Percentiles rank a stretch among this genome's conserved stretches.
These are phyloP conservation scores for Centruroides sculpturatus DNA, from an alignment of 1,140 invertebrate species.

Conservation along the genomic window DNA sequence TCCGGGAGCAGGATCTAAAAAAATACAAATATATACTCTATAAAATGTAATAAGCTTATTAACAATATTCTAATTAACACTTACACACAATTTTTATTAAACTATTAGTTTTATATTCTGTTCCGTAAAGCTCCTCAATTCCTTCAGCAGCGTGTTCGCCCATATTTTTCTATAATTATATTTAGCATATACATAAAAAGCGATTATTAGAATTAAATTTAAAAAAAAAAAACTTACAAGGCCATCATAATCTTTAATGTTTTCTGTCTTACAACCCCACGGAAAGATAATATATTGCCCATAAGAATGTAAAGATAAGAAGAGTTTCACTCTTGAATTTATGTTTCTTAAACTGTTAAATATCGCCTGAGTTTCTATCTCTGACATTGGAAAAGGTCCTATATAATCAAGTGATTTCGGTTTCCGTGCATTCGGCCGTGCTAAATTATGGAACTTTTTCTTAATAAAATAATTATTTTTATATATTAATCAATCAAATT, in stretches of 20 bases:
- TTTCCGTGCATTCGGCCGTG: too few species aligned
- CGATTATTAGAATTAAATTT: too few species aligned
- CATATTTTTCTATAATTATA: too few species aligned
- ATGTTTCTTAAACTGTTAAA: conserved; percentile 17
- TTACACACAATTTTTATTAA: too few species aligned
- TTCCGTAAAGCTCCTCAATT: too few species aligned
- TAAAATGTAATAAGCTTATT: background rate
- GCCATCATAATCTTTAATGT: conserved; percentile 31
- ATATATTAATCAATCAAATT: too few species aligned
- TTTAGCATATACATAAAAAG: too few species aligned
- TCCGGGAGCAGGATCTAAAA: conserved; percentile 29
- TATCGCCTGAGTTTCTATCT: conserved; percentile 24
- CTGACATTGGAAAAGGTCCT: conserved; percentile 23
- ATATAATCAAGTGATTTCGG: conserved; percentile 18
- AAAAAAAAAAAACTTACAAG: conserved; percentile 30
- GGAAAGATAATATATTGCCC: conserved; percentile 39
- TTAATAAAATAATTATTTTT: too few species aligned
- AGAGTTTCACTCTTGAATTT: conserved; percentile 10
- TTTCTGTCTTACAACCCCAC: conserved; percentile 46
- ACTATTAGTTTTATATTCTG: too few species aligned
- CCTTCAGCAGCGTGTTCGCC: too few species aligned
- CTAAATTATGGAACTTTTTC: too few species aligned
- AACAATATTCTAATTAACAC: too few species aligned
- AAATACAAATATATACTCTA: background rate
- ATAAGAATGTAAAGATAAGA: conserved; percentile 19